Conservation (phyloP, 2,888 invertebrate species). For the Kryphioiulus occultus region DNA sequence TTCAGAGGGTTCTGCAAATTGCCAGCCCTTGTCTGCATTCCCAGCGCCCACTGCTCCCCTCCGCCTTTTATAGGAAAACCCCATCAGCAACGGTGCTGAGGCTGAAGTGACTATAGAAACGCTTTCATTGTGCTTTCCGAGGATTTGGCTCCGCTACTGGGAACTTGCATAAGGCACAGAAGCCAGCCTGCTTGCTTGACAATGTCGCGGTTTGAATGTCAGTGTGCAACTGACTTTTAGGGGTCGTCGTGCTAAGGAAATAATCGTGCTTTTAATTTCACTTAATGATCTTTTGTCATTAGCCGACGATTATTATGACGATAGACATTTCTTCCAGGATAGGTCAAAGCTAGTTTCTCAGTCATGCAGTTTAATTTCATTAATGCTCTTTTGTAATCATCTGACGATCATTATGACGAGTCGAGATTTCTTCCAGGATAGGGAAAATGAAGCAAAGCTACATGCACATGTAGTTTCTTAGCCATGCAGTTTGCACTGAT, state of each 20-base stretch:
- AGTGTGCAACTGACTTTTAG: neutral
- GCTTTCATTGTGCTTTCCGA: neutral
- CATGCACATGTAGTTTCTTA: too few relatives aligned
- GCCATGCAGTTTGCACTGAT: too few relatives aligned
- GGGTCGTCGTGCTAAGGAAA: neutral
- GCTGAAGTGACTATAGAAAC: neutral
- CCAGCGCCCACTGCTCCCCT: neutral
- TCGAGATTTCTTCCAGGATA: too few relatives aligned
- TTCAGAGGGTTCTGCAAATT: slow-evolving; percentile 36
- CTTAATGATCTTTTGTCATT: neutral
- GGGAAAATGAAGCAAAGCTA: too few relatives aligned
- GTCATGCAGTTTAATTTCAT: too few relatives aligned
- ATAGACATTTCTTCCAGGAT: too few relatives aligned
- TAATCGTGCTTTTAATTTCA: neutral
- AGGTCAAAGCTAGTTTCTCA: too few relatives aligned
- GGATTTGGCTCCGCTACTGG: neutral
- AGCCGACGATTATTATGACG: too few relatives aligned
- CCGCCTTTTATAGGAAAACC: neutral
- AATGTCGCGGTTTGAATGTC: neutral
- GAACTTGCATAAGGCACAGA: neutral
- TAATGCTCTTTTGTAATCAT: too few relatives aligned
- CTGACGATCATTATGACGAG: too few relatives aligned
- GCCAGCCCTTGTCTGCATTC: neutral
- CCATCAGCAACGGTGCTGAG: neutral
- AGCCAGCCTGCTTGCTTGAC: neutral